Evolutionary conservation across 2,888 invertebrate genomes (phyloP).

Genomic region (Resseliella maxima): DNA sequence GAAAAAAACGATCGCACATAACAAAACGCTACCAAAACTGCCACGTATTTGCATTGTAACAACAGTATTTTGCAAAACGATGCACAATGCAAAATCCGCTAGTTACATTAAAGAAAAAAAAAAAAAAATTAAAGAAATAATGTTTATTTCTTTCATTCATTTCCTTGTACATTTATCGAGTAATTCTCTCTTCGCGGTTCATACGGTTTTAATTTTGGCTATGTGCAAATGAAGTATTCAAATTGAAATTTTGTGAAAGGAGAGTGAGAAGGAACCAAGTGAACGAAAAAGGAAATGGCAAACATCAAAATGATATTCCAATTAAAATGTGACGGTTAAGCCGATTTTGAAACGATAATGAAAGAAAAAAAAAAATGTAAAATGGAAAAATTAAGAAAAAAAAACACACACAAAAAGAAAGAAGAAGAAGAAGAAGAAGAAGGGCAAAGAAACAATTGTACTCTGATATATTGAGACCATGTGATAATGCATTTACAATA

Average conservation of each 20-base stretch:
- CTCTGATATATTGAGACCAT: not conserved
- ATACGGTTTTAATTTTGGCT: constrained; percentile 7
- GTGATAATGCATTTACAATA: not conserved
- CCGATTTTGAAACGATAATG: constrained; percentile 30
- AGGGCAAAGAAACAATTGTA: too few relatives aligned
- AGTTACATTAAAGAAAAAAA: constrained; percentile 55
- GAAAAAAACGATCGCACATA: not conserved
- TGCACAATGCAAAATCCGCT: constrained; percentile 51
- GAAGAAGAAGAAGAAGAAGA: too few relatives aligned
- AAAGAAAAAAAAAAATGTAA: not conserved
- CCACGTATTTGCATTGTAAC: constrained; percentile 43
- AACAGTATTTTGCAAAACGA: constrained; percentile 32
- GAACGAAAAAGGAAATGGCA: constrained; percentile 38
- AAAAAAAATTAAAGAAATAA: too few relatives aligned
- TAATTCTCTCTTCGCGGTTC: not conserved
- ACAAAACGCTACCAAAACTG: constrained; percentile 31
- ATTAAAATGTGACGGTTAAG: constrained; percentile 27
- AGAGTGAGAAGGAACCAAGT: not conserved
- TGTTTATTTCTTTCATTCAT: constrained; percentile 50
- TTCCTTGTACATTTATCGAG: constrained; percentile 24
- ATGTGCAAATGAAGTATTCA: constrained; percentile 47
- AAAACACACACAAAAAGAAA: too few relatives aligned
- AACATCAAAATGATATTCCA: constrained; percentile 50
- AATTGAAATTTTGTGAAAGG: constrained; percentile 53
- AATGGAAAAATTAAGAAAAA: too few relatives aligned